Conservation (phyloP, 1,140 invertebrate genomes). For the Whitmania pigra region DNA sequence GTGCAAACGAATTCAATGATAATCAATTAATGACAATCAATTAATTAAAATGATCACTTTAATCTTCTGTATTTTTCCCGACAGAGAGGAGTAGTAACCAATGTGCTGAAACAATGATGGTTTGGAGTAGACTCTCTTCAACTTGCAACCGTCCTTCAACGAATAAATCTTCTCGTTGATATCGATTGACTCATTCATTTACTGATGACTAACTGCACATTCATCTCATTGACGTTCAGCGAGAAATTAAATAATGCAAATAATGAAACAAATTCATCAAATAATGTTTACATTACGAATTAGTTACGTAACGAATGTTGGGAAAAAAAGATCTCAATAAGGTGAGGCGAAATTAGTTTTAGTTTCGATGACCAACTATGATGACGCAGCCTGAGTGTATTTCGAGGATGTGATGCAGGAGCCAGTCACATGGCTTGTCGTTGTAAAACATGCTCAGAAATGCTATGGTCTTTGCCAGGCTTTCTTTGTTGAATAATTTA, state of each 20-base stretch:
- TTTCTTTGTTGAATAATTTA: constrained; percentile 80
- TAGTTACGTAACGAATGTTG: no score
- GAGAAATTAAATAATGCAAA: no score
- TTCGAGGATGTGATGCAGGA: constrained; percentile 69
- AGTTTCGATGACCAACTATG: not conserved
- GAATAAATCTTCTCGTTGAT: no score
- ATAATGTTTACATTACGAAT: no score
- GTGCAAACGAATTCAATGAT: no score
- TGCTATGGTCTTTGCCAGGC: constrained; percentile 72
- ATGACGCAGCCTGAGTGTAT: not conserved
- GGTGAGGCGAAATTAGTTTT: not conserved
- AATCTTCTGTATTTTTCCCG: constrained; percentile 89
- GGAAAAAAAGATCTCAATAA: no score
- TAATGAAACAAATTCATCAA: no score
- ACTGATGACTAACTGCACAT: no score
- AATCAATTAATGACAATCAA: no score
- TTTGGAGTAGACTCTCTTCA: constrained; percentile 52
- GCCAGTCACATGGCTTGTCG: constrained; percentile 92
- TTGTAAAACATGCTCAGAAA: constrained; percentile 90
- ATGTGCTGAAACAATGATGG: constrained; percentile 91
- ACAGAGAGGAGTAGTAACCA: constrained; percentile 81
- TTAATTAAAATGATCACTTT: constrained; percentile 51
- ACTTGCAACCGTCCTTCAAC: no score
- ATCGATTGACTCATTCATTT: no score
- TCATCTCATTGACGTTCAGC: no score